A percentile compares a stretch with the other conserved stretches of the same genome.
phyloP scores from a whole-genome alignment of 1,140 invertebrate species.

The Tribolium castaneum region DNA sequence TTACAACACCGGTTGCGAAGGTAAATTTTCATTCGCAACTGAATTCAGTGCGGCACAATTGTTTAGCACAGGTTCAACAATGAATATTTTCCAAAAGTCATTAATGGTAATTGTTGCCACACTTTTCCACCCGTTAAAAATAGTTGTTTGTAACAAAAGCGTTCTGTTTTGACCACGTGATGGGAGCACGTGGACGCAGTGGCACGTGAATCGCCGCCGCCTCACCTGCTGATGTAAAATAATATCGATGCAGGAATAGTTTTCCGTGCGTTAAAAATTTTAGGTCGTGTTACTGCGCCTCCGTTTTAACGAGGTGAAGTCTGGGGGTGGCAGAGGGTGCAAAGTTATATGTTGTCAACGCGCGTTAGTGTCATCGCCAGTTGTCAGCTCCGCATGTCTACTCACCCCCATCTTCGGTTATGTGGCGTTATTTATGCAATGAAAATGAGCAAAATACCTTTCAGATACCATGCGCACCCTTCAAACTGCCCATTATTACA shows the following conservation, averaged over 20 bases:
- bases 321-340: slow-evolving; percentile 22
- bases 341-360: slow-evolving; percentile 52
- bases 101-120: neutral
- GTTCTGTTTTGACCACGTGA: neutral
- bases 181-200: neutral
- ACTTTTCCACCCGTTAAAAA: neutral
- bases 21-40: slow-evolving; percentile 27
- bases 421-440: slow-evolving; percentile 43
- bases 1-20: slow-evolving; percentile 25
- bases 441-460: slow-evolving; percentile 42
- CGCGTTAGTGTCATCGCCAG: slow-evolving; percentile 52
- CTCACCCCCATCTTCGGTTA: slow-evolving; percentile 32
- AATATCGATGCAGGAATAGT: neutral
- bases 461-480: slow-evolving; percentile 35
- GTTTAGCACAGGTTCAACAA: slow-evolving; percentile 17
- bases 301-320: slow-evolving; percentile 3
- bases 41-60: slow-evolving; percentile 14
- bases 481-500: slow-evolving; percentile 25
- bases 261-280: slow-evolving; percentile 5
- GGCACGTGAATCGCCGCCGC: neutral
- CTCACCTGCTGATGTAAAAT: neutral
- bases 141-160: neutral
- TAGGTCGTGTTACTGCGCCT: slow-evolving; percentile 14
- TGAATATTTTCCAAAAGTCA: neutral
- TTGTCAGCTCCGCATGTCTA: slow-evolving; percentile 40